A percentile compares a stretch with the other conserved stretches of the same genome.
Conservation (phyloP, 2,888 invertebrate species). For the Timema cristinae region DNA sequence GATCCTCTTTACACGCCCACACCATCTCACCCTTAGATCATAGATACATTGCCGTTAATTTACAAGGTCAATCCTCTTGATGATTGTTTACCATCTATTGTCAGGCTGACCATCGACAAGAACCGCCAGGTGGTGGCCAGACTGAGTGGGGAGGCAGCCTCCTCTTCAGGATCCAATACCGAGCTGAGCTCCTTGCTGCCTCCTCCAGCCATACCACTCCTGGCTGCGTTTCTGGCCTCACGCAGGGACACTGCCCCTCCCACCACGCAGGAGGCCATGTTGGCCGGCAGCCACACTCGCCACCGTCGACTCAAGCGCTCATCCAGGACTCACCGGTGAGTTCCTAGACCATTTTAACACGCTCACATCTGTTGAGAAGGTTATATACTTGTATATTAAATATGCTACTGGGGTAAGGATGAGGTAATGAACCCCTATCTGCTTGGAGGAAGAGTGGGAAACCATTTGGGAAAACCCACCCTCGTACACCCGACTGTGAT, state of each 20-base stretch:
- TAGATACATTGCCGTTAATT: too few species aligned
- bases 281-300: conserved; percentile 39
- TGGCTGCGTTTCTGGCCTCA: conserved; percentile 62
- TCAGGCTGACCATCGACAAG: not conserved
- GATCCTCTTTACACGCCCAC: too few species aligned
- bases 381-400: too few species aligned
- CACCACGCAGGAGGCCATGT: not conserved
- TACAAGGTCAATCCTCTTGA: too few species aligned
- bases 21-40: too few species aligned
- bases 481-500: too few species aligned
- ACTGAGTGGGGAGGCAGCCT: conserved; percentile 28
- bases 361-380: too few species aligned
- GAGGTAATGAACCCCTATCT: too few species aligned
- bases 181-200: conserved; percentile 62
- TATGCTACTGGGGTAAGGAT: too few species aligned
- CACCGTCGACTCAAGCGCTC: conserved; percentile 56
- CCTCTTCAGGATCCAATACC: conserved; percentile 59
- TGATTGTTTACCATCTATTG: too few species aligned
- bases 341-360: conserved; percentile 33
- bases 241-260: conserved; percentile 46
- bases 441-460: too few species aligned
- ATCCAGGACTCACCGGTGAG: conserved; percentile 46
- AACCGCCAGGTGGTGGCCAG: not conserved
- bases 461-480: too few species aligned
- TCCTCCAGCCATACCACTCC: conserved; percentile 53